phyloP scores from a whole-genome alignment of 2,113 vertebrate genomes.

The Anser brachyrhynchus region DNA sequence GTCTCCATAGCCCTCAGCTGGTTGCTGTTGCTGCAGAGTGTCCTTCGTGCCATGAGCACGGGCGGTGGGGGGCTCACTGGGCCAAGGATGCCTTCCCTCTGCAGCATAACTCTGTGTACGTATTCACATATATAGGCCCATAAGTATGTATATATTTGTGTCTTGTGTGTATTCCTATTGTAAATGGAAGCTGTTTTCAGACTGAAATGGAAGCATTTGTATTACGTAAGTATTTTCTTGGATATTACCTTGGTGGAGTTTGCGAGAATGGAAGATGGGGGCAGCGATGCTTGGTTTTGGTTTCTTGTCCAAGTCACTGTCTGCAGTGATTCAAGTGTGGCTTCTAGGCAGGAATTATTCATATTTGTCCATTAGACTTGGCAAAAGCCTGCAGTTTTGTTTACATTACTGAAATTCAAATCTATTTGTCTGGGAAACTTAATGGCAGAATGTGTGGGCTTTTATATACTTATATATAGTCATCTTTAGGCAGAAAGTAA shows the following conservation, averaged over 20 bases:
- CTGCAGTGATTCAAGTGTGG: not conserved
- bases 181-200: not conserved
- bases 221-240: not conserved
- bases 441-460: not conserved
- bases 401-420: not conserved
- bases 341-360: not conserved
- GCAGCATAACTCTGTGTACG: not conserved
- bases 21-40: not conserved
- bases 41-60: not conserved
- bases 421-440: slow-evolving; percentile 13
- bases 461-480: not conserved
- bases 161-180: not conserved
- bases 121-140: not conserved
- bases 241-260: not conserved
- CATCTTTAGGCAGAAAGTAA: slow-evolving; percentile 2
- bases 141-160: not conserved
- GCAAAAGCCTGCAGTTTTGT: not conserved
- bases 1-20: not conserved
- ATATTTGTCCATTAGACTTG: slow-evolving; percentile 10
- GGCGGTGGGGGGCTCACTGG: not conserved
- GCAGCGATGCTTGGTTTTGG: not conserved
- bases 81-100: not conserved
- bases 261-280: not conserved
- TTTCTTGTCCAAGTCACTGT: not conserved
- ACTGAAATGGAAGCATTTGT: not conserved